Base-by-base conservation (phyloP, 2,888 invertebrate species). In the Campoletis raptor region DNA sequence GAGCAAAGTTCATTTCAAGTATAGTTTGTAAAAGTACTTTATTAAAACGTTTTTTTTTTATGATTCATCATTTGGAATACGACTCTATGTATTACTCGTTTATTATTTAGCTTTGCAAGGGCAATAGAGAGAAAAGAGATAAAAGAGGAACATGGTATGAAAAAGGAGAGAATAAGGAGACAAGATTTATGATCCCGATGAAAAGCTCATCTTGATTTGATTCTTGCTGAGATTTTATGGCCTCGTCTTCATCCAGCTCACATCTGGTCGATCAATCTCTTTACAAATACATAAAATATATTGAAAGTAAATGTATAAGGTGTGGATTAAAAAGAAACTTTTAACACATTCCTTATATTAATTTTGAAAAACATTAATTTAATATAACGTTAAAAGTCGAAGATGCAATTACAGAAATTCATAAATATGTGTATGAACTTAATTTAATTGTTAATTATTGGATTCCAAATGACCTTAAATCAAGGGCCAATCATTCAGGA, bases 151-250 rank as follows among this genome's bases (percentile, higher is more conserved):
- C 40, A 48, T 21, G 10, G 57, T 24, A 37, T 36, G 61, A 70
- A 52, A 74, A 54, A 73, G 69, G 66, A 76, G n/a, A 24, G 76
- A 72, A 76, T 12, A 30, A 30, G 40, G 57, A 61, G 40, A 45
- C 40, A 69, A 87, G 88, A 88, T 88, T 88, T 87, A 88, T 85
- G 87, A 77, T 86, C 87, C 72, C 80, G 80, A 24, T 69, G 67
- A 57, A 67, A 67, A 48, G 67, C 67, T 77, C 70, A 37, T 77
- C 70, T 42, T 36, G 61, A 54, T 83, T 36, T 54, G 72, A 37
- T 72, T 52, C 77, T 64, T 66, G 21, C 40, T 12, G 67, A 61
- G 84, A 87, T 85, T 87, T 86, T 81, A 83, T 88, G 79, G 82
- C 74, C 79, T 42, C 30, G 73, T 74, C 67, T 79, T 76, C 73